Percentiles rank a stretch among this genome's conserved stretches.
Evolutionary conservation across 2,888 invertebrate species (phyloP).

Genomic region (Parasteatoda lunata): DNA sequence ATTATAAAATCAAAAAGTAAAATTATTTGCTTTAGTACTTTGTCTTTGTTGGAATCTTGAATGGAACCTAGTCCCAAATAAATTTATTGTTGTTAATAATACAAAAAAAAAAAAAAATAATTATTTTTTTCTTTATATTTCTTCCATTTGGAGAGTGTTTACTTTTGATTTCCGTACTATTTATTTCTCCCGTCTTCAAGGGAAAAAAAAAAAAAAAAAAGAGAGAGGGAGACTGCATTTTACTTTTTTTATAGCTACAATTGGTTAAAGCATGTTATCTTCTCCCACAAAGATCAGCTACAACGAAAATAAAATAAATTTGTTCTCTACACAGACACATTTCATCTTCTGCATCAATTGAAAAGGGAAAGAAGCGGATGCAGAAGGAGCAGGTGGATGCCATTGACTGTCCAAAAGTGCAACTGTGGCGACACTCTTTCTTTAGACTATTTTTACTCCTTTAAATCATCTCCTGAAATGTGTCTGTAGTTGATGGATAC

Average conservation of each 20-base stretch:
- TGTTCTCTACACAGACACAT: not conserved
- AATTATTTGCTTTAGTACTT: no score
- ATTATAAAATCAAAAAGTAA: no score
- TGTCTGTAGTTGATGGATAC: not conserved
- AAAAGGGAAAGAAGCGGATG: conserved; percentile 16
- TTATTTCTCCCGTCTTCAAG: not conserved
- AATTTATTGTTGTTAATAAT: no score
- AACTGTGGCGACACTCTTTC: conserved; percentile 49
- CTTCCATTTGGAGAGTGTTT: not conserved
- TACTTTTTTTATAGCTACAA: not conserved
- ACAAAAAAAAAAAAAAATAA: not conserved
- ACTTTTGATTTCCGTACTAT: not conserved
- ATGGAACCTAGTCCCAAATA: no score
- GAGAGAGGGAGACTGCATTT: no score
- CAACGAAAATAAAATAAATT: conserved; percentile 23
- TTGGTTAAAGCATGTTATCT: not conserved
- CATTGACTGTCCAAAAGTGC: conserved; percentile 46
- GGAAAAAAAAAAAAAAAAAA: no score
- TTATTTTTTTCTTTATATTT: not conserved
- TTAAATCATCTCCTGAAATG: conserved; percentile 2
- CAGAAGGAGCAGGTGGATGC: conserved; percentile 36
- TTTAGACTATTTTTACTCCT: conserved; percentile 39
- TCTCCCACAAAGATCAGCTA: conserved; percentile 6
- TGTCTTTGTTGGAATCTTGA: no score
- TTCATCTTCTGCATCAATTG: not conserved